These are phyloP conservation scores for Mola mola DNA, from an alignment of 2,113 vertebrate species.

Conservation along the genomic window DNA sequence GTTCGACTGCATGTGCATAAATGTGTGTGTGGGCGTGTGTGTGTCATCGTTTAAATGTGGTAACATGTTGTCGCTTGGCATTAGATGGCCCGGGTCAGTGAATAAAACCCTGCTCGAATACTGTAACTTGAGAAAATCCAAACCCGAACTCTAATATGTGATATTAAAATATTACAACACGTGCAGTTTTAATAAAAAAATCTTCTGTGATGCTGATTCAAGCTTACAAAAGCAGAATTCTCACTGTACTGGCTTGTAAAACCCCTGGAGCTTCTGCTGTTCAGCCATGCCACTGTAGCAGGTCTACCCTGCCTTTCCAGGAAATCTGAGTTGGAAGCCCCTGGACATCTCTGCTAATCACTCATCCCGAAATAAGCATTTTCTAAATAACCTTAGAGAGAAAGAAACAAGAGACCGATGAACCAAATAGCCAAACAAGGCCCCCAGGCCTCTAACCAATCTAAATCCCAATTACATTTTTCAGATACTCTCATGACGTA, in stretches of 20 bases:
- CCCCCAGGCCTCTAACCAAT: constrained; percentile 73
- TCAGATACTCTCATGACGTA: constrained; percentile 59
- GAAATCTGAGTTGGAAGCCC: constrained; percentile 70
- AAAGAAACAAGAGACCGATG: constrained; percentile 62
- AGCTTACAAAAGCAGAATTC: constrained; percentile 13
- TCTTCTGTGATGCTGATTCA: constrained; percentile 35
- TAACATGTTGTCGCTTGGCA: constrained; percentile 57
- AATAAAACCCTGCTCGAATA: too few species aligned
- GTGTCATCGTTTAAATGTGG: constrained; percentile 51
- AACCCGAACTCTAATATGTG: too few species aligned
- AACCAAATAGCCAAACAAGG: constrained; percentile 67
- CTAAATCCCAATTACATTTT: constrained; percentile 75
- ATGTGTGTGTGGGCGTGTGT: neutral
- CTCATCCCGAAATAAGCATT: constrained; percentile 76
- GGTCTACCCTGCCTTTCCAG: constrained; percentile 68
- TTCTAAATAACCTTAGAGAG: constrained; percentile 76
- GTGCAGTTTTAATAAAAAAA: constrained; percentile 35
- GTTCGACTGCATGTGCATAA: constrained; percentile 19
- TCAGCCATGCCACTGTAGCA: constrained; percentile 65
- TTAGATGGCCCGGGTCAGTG: too few species aligned
- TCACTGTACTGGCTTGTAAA: constrained; percentile 38
- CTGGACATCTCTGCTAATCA: constrained; percentile 80
- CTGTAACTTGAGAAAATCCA: too few species aligned
- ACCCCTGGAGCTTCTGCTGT: constrained; percentile 59
- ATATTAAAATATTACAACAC: too few species aligned